A percentile compares a stretch with the other conserved stretches of the same genome.
phyloP scores from a whole-genome alignment of 2,113 vertebrate species.

The Elephas maximus region DNA sequence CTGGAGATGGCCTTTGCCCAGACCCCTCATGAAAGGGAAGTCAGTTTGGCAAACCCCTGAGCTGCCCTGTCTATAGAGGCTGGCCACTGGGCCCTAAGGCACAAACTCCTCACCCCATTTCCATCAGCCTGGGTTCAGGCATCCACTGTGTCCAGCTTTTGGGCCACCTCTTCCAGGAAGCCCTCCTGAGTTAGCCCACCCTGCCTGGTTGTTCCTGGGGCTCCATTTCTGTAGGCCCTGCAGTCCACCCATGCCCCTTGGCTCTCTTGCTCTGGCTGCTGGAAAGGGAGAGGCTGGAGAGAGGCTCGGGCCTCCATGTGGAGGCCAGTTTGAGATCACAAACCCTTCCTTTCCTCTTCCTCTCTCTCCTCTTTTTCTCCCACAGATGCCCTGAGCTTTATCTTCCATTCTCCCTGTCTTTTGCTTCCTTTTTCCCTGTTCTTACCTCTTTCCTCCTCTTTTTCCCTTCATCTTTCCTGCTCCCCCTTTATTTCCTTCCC shows the following conservation, averaged over 20 bases:
- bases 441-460: neutral
- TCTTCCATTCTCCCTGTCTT: no score
- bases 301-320: neutral
- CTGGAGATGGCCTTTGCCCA: neutral
- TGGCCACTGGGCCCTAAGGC: neutral
- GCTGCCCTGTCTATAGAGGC: neutral
- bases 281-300: neutral
- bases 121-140: no score
- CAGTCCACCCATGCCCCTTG: rapidly evolving
- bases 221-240: neutral
- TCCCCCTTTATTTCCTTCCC: neutral
- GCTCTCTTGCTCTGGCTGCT: neutral
- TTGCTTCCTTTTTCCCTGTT: neutral
- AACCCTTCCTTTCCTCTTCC: neutral
- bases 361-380: neutral
- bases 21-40: neutral
- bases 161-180: neutral
- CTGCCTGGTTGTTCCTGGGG: rapidly evolving
- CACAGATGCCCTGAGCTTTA: neutral
- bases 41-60: no score
- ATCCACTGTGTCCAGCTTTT: no score
- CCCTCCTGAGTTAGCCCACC: neutral
- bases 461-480: neutral
- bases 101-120: neutral
- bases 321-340: no score